Base-by-base conservation (phyloP, 2,113 vertebrate species). In the Heloderma charlesbogerti region DNA sequence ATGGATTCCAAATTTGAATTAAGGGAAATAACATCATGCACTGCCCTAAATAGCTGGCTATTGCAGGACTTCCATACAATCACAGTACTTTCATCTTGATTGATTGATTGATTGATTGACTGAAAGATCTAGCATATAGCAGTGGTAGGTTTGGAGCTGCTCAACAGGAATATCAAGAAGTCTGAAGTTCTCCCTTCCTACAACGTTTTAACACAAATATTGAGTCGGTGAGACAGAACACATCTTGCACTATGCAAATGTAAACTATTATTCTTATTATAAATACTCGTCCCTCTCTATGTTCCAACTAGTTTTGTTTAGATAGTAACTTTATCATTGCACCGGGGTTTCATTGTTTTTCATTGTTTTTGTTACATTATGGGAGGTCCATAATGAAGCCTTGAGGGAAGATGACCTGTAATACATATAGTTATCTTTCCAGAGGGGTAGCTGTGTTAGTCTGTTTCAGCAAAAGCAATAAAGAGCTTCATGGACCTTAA, bases 271-370 rank as follows among this genome's bases (percentile, higher is more conserved):
- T 87, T 22, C 60, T 63, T 88, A 16, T 54, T 83, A 80, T 80
- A 63, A 66, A 18, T 45, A 31, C 87, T 48, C 20, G 25, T 92
- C 80, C 45, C 92, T 81, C 57, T 93, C 48, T 89, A 85, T 90
- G 82, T 92, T 88, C 88, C 82, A 51, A 86, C 90, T 94, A 91
- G 88, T 92, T 95, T 93, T 81, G 89, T 94, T 95, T 93, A 92
- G 74, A 90, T 6, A 78, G 22, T 93, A 27, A 84, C 80, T 79
- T 94, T 92, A 93, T 89, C 91, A 93, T 94, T 45, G 1, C 63
- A 2, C 20, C 86, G 69, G n/a, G 89, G 79, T 94, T 92, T 77
- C 54, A 88, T 60, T 86, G 86, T 90, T 95, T 91, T 94, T 54
- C 87, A 94, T 69, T 88, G 60, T 77, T 94, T 92, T 91, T 89